Conservation (phyloP, 2,113 vertebrate genomes). For the Paradisaea rubra region DNA sequence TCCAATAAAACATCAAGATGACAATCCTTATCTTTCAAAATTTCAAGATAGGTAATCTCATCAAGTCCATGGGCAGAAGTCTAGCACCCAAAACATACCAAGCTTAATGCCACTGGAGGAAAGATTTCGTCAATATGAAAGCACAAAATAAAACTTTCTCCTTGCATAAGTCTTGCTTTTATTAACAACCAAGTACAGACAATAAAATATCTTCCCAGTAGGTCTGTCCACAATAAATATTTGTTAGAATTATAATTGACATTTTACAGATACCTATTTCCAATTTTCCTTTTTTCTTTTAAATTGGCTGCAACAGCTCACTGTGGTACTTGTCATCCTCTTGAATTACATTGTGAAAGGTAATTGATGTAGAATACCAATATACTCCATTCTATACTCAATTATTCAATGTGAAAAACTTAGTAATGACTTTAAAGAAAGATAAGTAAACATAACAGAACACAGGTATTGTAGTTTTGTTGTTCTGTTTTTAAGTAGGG, state of each 20-base stretch:
- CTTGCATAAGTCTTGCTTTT: background rate
- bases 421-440: background rate
- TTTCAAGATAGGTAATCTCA: background rate
- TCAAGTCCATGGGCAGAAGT: background rate
- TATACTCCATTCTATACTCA: background rate
- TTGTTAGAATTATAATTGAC: background rate
- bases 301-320: background rate
- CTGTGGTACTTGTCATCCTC: too few species aligned
- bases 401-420: background rate
- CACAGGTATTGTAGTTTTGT: background rate
- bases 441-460: background rate
- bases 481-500: background rate
- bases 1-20: background rate
- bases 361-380: background rate
- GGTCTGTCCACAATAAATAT: background rate
- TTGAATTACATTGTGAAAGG: background rate
- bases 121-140: background rate
- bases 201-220: background rate
- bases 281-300: background rate
- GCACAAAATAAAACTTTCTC: background rate
- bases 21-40: background rate
- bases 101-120: background rate
- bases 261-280: background rate
- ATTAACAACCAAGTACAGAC: background rate
- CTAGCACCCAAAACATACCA: background rate